Base-by-base conservation (phyloP, 2,888 invertebrate species). In the Pantelozetes paolii region DNA sequence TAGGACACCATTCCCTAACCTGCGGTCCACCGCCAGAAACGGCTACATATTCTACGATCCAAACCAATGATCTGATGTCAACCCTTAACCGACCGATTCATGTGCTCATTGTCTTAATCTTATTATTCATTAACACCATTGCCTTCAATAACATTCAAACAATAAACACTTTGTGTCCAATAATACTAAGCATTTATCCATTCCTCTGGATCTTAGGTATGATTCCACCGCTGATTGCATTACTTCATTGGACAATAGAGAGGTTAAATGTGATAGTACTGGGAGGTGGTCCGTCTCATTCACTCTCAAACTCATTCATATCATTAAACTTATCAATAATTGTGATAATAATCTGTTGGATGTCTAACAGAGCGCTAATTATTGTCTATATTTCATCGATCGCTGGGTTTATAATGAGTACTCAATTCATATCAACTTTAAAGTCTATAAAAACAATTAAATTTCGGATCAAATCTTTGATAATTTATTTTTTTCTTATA, bases 181-280 rank as follows among this genome's bases (percentile, higher is more conserved):
- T 54, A 13, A 11, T 73, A 23, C 11, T 73, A 23, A 32, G 69
- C 32, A 6, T 20, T 11, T 54, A 45, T n/a, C 73, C 73, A 18
- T 36, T 73, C 9, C 50, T 73, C 1, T 73, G 73, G 73, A 54
- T 73, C 23, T 70, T 73, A 11, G 73, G 73, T n/a, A 28, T 73
- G 13, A 36, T 73, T 23, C 73, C 73, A 18, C 73, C 73, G 9
- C 20, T 73, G 1, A 30, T 15, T 9, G 30, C 69, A n/a, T 36
- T 54, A 2, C 11, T 70, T 11, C 28, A 69, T 9, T 59, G 54
- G 36, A 11, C 69, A 23, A 28, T 67, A 0, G 73, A 73, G 48
- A 48, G 50, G 18, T 32, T 57, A 0, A 73, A 73, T 36, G 54
- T 50, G 18, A 6, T 67, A 13, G 15, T 73, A 28, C 40, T 73